Base-by-base conservation (phyloP, 2,113 vertebrate species). In the Cichladusa arquata region DNA sequence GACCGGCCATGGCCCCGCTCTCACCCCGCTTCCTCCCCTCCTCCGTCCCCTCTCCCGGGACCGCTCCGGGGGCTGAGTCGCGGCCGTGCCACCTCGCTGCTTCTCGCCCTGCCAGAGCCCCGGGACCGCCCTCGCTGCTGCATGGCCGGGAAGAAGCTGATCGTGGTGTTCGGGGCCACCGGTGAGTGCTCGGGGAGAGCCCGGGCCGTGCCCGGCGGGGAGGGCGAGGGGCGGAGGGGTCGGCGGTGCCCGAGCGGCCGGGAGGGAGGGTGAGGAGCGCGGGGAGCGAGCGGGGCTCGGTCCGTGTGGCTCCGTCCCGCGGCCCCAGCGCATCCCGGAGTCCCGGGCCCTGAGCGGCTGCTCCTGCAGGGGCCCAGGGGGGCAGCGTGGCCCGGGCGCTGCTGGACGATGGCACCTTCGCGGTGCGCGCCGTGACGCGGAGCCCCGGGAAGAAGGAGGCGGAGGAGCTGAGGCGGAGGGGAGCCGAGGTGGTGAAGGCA, bases 401-500 rank as follows among this genome's bases (percentile, higher is more conserved):
- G 38, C 92, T 98, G 29, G 90, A 78, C 51, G 97, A 98, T 16
- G 97, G 93, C 3, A 94, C 90, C 5, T 98, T 98, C 89, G 20
- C 4, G 57, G 97, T 98, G 44, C 88, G 96, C 2, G 96, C 82
- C 0, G 96, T 98, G 84, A 98, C 96, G 0, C 86, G 96, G 47
- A 69, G 93, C 54, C 96, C 97, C 44, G 1, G 12, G 31, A 96
- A 98, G 93, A 81, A 57, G 36, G 87, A 53, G 29, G 97, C 96
- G 0, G 28, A 70, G 86, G 45, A 94, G 79, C 96, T 98, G 84
- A 85, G 34, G 62, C 69, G 16, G 23, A 86, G 38, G 20, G 97
- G 97, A 19, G 97, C 98, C 8, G 97, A 98, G 70, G 91, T 98
- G 7, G 81, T 97, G 45, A 86, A 71, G 64, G 98, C 93, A 1